phyloP scores from a whole-genome alignment of 2,888 invertebrate genomes.

The Heliconius hortense region DNA sequence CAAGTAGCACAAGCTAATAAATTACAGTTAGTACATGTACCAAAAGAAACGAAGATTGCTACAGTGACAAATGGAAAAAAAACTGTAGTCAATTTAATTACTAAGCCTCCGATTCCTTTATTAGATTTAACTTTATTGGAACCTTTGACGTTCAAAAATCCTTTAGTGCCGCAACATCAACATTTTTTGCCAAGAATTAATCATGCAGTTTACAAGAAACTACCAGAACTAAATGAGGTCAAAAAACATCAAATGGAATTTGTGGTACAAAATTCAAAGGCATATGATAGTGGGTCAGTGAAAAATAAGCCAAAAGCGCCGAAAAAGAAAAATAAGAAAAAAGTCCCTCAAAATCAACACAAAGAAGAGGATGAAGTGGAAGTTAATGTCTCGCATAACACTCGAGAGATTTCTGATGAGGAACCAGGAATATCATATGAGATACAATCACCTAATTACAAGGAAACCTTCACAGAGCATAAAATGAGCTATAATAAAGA shows the following conservation, averaged over 20 bases:
- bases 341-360: conserved; percentile 47
- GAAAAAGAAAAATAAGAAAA: conserved; percentile 55
- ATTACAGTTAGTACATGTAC: conserved; percentile 53
- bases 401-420: conserved; percentile 51
- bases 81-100: conserved; percentile 62
- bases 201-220: conserved; percentile 62
- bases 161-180: conserved; percentile 76
- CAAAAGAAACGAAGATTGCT: conserved; percentile 52
- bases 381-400: conserved; percentile 54
- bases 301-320: conserved; percentile 54
- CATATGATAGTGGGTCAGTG: conserved; percentile 56
- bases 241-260: conserved; percentile 63
- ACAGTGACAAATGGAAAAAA: conserved; percentile 66
- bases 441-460: conserved; percentile 68
- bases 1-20: conserved; percentile 50
- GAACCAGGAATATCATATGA: conserved; percentile 67
- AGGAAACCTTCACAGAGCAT: conserved; percentile 69
- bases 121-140: conserved; percentile 70
- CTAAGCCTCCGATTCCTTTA: conserved; percentile 65
- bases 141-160: conserved; percentile 72
- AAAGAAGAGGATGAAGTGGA: conserved; percentile 53
- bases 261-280: conserved; percentile 59
- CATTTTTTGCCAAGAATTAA: conserved; percentile 72
- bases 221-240: conserved; percentile 54
- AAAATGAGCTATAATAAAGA: conserved; percentile 68